Evolutionary conservation across 2,797 vertebrate species (phyloP), one percentile per base, ranked within the genome.

Genomic region (Enoplosus armatus): DNA sequence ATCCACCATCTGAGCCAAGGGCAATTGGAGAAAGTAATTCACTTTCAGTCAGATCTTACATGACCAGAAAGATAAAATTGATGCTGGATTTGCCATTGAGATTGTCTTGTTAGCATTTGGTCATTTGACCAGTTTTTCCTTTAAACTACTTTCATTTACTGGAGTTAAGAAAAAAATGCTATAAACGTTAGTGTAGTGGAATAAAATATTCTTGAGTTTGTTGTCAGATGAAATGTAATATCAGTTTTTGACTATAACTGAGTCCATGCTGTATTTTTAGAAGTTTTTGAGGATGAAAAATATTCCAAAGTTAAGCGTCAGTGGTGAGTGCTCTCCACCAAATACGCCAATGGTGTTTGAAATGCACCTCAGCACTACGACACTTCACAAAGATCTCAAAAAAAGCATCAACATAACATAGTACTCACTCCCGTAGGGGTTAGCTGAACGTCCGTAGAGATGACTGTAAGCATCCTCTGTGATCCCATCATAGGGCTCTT

Each of bases 401-500:
- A n/a, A 67, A 55, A 54, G 41, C 16, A 72, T 54, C 50, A 55
- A 48, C 5, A n/a, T n/a, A 18, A 22, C 11, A 22, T 27, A 27
- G 79, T 89, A 94, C 88, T 96, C 96, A 99, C 98, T 96, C 84
- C 97, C 94, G 2, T 97, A 99, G 76, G 96, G 90, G 81, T 97
- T 97, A 0, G 95, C 89, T 1, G 97, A 94, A 80, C 97, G 98
- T 83, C 96, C 96, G 74, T 97, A 99, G 88, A 99, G 92, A 87
- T 98, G 98, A 84, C 96, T 95, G 2, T 97, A 99, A 62, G 96
- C 92, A 66, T 99, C 98, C 81, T 99, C 98, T 5, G 94, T 90
- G 89, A 98, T 97, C 63, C 96, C 96, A 58, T 99, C 98, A 0
- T 98, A 99, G 0, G 96, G 94, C 88, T 99, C 98, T 6, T 99